Conservation (phyloP, 2,888 invertebrate species). For the Cryptus armator region DNA sequence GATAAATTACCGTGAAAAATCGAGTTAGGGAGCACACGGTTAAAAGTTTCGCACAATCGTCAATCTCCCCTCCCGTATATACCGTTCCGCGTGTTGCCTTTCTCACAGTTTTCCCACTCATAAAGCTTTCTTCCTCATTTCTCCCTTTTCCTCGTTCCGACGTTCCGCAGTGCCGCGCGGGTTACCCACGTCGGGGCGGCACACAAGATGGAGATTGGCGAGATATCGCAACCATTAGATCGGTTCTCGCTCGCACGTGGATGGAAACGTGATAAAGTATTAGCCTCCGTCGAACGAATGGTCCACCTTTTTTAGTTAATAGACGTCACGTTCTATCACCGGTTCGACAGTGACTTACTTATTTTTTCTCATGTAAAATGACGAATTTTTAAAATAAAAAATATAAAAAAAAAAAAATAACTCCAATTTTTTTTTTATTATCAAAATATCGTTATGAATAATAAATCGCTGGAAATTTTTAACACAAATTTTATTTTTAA, state of each 20-base stretch:
- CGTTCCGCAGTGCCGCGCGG: not conserved
- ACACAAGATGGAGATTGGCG: constrained; percentile 53
- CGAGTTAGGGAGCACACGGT: constrained; percentile 66
- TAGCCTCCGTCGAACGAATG: constrained; percentile 38
- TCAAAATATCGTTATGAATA: too few relatives aligned
- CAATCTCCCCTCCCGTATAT: constrained; percentile 7
- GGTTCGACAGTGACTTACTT: not conserved
- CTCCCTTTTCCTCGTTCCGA: constrained; percentile 9
- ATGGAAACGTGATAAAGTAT: constrained; percentile 39
- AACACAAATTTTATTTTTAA: too few relatives aligned
- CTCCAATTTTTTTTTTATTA: too few relatives aligned
- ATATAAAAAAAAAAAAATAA: not conserved
- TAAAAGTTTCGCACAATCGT: constrained; percentile 45
- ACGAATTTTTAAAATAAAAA: not conserved
- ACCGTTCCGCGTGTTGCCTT: constrained; percentile 8
- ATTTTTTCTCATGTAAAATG: not conserved
- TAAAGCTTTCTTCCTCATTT: constrained; percentile 33
- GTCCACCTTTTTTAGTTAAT: constrained; percentile 36
- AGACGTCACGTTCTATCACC: constrained; percentile 45
- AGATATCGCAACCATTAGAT: constrained; percentile 63
- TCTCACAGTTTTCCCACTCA: constrained; percentile 17
- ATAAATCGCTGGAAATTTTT: too few relatives aligned
- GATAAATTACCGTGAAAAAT: constrained; percentile 67
- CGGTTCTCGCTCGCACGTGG: constrained; percentile 17
- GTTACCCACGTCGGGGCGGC: not conserved